phyloP scores from a whole-genome alignment of 2,113 vertebrate genomes.

The Myiopsitta monachus region DNA sequence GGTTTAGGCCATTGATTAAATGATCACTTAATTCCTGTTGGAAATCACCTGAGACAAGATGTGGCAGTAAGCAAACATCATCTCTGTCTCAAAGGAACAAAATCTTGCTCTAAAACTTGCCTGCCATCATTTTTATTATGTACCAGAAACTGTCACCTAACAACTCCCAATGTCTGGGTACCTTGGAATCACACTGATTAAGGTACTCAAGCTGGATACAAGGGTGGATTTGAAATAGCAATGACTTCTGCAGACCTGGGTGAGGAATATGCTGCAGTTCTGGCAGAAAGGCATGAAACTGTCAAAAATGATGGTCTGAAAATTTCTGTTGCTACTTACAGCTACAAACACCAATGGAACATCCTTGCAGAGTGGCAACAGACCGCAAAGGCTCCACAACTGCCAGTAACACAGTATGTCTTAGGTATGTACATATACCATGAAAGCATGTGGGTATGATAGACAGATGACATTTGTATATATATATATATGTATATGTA shows the following conservation, averaged over 20 bases:
- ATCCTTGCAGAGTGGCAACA: not conserved
- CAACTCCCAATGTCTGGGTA: not conserved
- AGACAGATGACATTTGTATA: not conserved
- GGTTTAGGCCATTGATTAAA: not conserved
- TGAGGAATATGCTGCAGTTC: not conserved
- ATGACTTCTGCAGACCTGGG: not conserved
- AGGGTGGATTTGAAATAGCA: not conserved
- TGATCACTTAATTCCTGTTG: not conserved
- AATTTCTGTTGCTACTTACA: not conserved
- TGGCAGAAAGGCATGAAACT: not conserved
- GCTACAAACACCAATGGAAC: not conserved
- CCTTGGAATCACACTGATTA: accelerated
- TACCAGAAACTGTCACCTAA: not conserved
- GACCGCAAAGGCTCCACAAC: not conserved
- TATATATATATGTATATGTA: not conserved
- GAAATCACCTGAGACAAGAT: not conserved
- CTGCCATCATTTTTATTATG: not conserved
- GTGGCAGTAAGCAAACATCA: not conserved
- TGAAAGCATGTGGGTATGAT: not conserved
- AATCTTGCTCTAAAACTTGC: not conserved
- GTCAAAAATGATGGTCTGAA: not conserved
- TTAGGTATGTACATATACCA: accelerated
- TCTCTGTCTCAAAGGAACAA: not conserved
- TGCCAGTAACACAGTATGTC: not conserved
- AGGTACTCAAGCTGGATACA: not conserved